Conservation (phyloP, 2,888 invertebrate genomes). For the Caenorhabditis sp. region DNA sequence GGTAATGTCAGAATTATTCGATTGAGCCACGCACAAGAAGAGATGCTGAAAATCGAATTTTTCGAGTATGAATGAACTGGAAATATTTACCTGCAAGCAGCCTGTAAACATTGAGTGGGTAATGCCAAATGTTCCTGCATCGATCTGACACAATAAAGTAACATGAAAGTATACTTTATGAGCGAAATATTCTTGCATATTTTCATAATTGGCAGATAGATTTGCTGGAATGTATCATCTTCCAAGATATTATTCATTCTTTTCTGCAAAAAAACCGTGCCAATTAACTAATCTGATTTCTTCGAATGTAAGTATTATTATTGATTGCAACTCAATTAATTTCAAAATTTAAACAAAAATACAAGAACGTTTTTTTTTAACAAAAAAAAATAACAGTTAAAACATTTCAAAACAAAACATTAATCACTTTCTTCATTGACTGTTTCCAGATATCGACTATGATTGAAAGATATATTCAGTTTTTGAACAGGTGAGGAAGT, state of each 20-base stretch:
- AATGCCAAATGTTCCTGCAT: conserved; percentile 29
- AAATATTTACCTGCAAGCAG: conserved; percentile 6
- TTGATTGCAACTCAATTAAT: too few relatives aligned
- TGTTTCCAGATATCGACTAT: conserved; percentile 23
- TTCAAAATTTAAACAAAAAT: conserved; percentile 8
- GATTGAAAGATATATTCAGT: conserved; percentile 4
- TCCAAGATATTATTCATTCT: background rate
- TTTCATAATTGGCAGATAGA: conserved; percentile 2
- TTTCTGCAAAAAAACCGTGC: conserved; percentile 1
- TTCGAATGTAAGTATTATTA: too few relatives aligned
- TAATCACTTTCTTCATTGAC: conserved; percentile 37
- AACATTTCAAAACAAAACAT: background rate
- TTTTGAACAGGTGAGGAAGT: background rate
- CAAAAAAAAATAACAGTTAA: background rate
- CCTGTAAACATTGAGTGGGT: conserved; percentile 11
- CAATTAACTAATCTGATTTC: too few relatives aligned
- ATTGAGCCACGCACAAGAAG: conserved; percentile 28
- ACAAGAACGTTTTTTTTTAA: background rate
- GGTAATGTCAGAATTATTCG: conserved; percentile 18
- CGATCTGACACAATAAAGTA: conserved; percentile 29
- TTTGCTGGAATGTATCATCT: background rate
- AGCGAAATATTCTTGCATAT: conserved; percentile 17
- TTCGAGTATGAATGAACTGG: too few relatives aligned
- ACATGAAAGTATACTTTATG: conserved; percentile 15
- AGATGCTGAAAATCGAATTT: conserved; percentile 2